A percentile compares a stretch with the other conserved stretches of the same genome.
Conservation (phyloP, 53 echinoderm and acorn worm species). For the Actinopyga echinites region DNA sequence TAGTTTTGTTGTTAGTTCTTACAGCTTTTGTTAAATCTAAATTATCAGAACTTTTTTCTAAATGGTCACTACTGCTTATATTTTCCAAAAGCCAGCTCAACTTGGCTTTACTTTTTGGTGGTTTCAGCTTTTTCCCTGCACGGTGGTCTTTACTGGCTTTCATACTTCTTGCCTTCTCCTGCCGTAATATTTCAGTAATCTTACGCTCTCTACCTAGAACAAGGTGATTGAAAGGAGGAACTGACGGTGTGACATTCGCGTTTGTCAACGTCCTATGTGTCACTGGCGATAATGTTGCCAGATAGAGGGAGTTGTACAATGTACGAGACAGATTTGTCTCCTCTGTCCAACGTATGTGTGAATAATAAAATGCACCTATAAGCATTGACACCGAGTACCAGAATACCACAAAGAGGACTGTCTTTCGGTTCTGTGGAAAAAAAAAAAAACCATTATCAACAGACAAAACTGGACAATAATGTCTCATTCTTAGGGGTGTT, state of each 20-base stretch:
- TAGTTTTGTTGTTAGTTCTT: conserved; percentile 36
- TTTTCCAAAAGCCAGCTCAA: conserved; percentile 39
- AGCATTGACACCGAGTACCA: conserved; percentile 92
- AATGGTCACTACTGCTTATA: conserved; percentile 30
- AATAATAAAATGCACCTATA: conserved; percentile 83
- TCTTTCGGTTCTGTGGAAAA: conserved; percentile 71
- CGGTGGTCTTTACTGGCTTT: conserved; percentile 17
- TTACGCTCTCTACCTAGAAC: conserved; percentile 35
- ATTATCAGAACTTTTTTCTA: background rate
- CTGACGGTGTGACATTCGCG: conserved; percentile 3
- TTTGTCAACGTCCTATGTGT: conserved; percentile 53
- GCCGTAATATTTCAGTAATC: conserved; percentile 11
- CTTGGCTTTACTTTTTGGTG: conserved; percentile 8
- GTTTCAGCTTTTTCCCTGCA: background rate
- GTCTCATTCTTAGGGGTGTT: too few relatives aligned
- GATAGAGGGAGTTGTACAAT: conserved; percentile 76
- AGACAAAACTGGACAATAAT: background rate
- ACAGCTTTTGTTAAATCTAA: conserved; percentile 1
- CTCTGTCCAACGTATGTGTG: conserved; percentile 77
- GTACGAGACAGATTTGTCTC: conserved; percentile 75
- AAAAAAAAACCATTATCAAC: background rate
- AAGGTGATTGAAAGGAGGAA: conserved; percentile 50
- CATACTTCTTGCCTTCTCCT: background rate
- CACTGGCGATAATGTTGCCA: conserved; percentile 66
- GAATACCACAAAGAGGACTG: conserved; percentile 71